Evolutionary conservation across 2,888 invertebrate species (phyloP), one percentile per base, ranked within the genome.

Genomic region (Cyclophora albipunctata): DNA sequence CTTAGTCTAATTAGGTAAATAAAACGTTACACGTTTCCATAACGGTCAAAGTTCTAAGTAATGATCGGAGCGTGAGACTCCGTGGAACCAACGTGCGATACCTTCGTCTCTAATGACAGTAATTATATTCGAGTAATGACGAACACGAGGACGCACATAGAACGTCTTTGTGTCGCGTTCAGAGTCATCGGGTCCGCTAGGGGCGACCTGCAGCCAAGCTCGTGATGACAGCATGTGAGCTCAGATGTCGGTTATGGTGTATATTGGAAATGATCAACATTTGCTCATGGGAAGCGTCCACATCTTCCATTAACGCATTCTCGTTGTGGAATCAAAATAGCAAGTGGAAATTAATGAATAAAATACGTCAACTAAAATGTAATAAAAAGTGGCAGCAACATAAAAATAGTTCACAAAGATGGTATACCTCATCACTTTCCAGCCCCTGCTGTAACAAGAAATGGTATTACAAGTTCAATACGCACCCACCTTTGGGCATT

Each of bases 381-480:
- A 83, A 81, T 72, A 84, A 83, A 85, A 81, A 86, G 86, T 88
- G 85, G 87, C 87, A 85, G 86, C 86, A 87, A 88, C 88, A 84
- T 78, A 87, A 88, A 85, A 85, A 78, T 81, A 87, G 84, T 84
- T 86, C 83, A 84, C 83, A 87, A 87, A 89, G 82, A 87, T 87
- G 87, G 85, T 90, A 90, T 93, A 95, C 95, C 95, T 95, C 95
- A 91, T 95, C 95, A 92, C 94, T 94, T 93, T 95, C 94, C 94
- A 95, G 94, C 94, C 94, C 94, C 94, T 94, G 94, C 94, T 95
- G 93, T 91, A 92, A 91, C 92, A 92, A 91, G 88, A 88, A 88
- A 88, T 80, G 80, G 78, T 83, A 88, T 86, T 81, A 87, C 84
- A 87, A 81, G 82, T 85, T 88, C 87, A 87, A 85, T 88, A 87